A percentile compares a stretch with the other conserved stretches of the same genome.
These are phyloP conservation scores for Botrylloides violaceus DNA, from an alignment of 23 tunicate species.

Conservation along the genomic window DNA sequence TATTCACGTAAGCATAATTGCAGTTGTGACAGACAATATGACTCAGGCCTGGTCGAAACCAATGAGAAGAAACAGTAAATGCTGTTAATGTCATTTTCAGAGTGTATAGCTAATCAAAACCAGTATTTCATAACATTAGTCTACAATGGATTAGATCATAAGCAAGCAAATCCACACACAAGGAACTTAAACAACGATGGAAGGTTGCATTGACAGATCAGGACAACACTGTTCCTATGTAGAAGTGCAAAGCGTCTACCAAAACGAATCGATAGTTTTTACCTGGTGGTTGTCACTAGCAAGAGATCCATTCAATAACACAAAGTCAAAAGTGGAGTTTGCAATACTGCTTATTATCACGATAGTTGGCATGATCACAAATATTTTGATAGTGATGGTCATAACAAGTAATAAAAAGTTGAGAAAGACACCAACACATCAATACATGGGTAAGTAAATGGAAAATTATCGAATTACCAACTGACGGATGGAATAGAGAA, in stretches of 20 bases:
- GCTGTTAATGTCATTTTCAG: no score
- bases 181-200: no score
- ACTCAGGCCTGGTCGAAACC: no score
- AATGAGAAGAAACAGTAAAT: no score
- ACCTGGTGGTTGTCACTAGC: conserved; percentile 38
- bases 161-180: no score
- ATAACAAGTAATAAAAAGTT: conserved; percentile 11
- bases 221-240: conserved; percentile 35
- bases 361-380: conserved; percentile 14
- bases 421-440: conserved; percentile 28
- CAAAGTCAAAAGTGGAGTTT: background rate
- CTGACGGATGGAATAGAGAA: no score
- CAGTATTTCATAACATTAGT: no score
- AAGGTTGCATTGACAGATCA: background rate
- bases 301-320: background rate
- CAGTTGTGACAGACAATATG: no score
- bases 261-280: conserved; percentile 16
- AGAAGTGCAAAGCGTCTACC: conserved; percentile 4
- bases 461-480: no score
- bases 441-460: conserved; percentile 29
- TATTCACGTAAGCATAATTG: no score
- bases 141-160: no score
- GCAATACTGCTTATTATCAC: conserved; percentile 12
- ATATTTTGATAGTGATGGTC: conserved; percentile 20
- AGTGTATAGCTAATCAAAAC: no score